Evolutionary conservation across 2,113 vertebrate genomes (phyloP), one percentile per base, ranked within the genome.

Genomic region (Loxodonta africana): DNA sequence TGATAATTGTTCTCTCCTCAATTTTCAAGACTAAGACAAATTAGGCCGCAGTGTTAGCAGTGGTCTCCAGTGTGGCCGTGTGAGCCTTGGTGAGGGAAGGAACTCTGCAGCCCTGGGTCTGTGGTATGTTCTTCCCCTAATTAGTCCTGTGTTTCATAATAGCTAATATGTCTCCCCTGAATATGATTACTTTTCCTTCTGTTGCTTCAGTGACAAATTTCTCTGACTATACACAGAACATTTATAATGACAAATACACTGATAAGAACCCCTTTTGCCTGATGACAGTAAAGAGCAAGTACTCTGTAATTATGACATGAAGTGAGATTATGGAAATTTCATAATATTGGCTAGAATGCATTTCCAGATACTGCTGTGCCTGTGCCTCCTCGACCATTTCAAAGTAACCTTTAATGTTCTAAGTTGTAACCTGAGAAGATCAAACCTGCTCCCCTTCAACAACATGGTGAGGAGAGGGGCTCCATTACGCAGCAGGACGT

Each of bases 271-370:
- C 48, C 83, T 93, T 95, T 88, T 44, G 76, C 63, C 83, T 86
- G 51, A 91, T 84, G 94, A 97, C 94, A 91, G 83, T 41, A 91
- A 96, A 95, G 53, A 89, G 28, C 92, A 87, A 91, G 60, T 46
- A 91, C 12, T 63, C 85, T 93, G 18, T 94, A 94, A 97, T 97
- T 87, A 96, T 94, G 74, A 83, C 78, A 97, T 92, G 94, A 88
- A 96, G 37, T 76, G 78, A 95, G 74, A 96, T 93, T 78, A 95
- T 17, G 44, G 74, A 83, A 83, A 94, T 93, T 94, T 89, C 80
- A 77, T 94, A 86, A 63, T 46, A 83, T 81, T 97, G 74, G 53
- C 78, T 81, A 60, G 63, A 92, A 86, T 73, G 81, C 53, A 89
- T 69, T 84, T 78, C 77, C 15, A 81, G 53, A 95, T 44, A 76